Percentiles rank a stretch among this genome's conserved stretches.
Conservation (phyloP, 2,113 vertebrate species). For the Ptychochromis oligacanthus region DNA sequence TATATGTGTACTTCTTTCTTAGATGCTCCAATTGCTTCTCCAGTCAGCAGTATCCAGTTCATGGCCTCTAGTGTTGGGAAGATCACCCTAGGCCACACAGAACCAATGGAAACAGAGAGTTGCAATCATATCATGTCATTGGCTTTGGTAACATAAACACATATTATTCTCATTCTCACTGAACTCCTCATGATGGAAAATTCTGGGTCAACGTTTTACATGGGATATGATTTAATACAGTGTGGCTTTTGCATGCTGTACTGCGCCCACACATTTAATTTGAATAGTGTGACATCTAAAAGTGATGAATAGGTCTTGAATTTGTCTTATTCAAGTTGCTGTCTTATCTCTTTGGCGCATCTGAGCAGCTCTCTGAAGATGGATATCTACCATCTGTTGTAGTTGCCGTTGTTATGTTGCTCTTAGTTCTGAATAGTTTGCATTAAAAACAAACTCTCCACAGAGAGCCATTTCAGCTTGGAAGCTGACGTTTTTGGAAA, state of each 20-base stretch:
- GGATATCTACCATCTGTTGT: neutral
- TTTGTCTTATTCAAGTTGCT: neutral
- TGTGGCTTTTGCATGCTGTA: neutral
- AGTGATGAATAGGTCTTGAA: conserved; percentile 3
- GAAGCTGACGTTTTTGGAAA: neutral
- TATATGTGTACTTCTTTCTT: neutral
- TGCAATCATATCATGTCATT: too few species aligned
- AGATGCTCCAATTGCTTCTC: neutral
- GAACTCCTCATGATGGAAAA: neutral
- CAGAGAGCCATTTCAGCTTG: neutral
- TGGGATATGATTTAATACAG: neutral
- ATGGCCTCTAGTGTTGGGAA: neutral
- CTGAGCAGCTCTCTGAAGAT: neutral
- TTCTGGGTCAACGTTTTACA: neutral
- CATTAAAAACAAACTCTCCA: neutral
- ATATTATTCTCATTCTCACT: neutral
- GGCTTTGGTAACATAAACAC: fast-evolving
- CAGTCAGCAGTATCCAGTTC: neutral
- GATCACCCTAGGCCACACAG: neutral
- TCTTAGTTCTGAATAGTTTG: neutral
- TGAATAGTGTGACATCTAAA: neutral
- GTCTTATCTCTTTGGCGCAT: neutral
- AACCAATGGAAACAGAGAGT: too few species aligned
- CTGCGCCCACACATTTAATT: neutral
- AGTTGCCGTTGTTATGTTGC: neutral